Base-by-base conservation (phyloP, 2,797 vertebrate species). In the Poeciliopsis gracilis region DNA sequence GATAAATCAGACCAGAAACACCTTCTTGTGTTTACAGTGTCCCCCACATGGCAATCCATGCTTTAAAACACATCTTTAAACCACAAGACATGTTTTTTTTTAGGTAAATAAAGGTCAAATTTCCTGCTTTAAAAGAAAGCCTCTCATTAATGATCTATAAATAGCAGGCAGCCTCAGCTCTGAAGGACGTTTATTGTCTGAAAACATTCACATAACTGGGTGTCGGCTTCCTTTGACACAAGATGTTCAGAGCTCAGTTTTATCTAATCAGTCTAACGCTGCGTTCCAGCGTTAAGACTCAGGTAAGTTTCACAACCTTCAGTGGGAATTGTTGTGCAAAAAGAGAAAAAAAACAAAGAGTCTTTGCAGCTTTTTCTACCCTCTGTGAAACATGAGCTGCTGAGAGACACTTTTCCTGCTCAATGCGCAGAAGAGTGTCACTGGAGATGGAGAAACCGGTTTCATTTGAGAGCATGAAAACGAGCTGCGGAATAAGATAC, bases 311-410 rank as follows among this genome's bases (percentile, higher is more conserved):
- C 63, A 28, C 3, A 0, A 55, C 41, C 13, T 38, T 77, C 51
- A 70, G 33, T 53, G 36, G 30, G 9, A 73, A 18, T 33, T 28
- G 63, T 25, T 33, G 30, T 67, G 28, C 6, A 43, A 28, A 69
- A 12, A 86, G 43, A 69, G 73, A 67, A n/a, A 0, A 49, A 55
- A 49, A 55, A 84, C 82, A 88, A 75, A 69, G 59, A 78, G 30
- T 75, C 25, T 28, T 0, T 5, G 66, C 25, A 80, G 66, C 30
- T 73, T 85, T 85, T 85, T 53, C 47, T 84, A 74, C 61, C 73
- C 3, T 20, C 76, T 13, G 80, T 75, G 91, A 88, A 89, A 91
- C 47, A 36, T 8, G 87, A 91, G 84, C 67, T 2, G 67, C 51
- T 9, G 33, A 43, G 72, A 73, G 70, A 77, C 46, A 59, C 53